Evolutionary conservation across 2,888 invertebrate genomes (phyloP).

Genomic region (Zootermopsis nevadensis): DNA sequence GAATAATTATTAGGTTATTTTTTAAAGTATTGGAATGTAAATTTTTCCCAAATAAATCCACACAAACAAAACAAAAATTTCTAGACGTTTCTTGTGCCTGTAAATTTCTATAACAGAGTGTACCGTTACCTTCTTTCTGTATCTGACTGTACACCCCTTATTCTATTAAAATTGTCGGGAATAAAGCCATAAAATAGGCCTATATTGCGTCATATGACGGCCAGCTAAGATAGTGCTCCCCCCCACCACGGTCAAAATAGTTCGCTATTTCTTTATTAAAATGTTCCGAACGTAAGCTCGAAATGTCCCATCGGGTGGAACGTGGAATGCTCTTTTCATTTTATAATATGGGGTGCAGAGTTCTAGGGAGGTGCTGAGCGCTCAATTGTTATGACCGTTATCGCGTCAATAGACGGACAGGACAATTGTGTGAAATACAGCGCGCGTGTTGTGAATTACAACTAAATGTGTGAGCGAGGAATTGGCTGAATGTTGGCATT

Average conservation of each 20-base stretch:
- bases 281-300: constrained; percentile 28
- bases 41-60: no score
- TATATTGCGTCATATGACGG: constrained; percentile 30
- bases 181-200: constrained; percentile 36
- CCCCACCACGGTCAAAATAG: constrained; percentile 28
- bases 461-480: background rate
- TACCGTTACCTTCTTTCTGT: background rate
- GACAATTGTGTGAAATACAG: constrained; percentile 39
- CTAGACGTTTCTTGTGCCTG: no score
- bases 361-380: constrained; percentile 1
- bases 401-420: constrained; percentile 34
- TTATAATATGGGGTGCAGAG: constrained; percentile 39
- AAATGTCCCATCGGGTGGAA: constrained; percentile 32
- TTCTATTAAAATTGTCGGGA: constrained; percentile 35
- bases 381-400: constrained; percentile 26
- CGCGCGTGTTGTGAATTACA: constrained; percentile 30
- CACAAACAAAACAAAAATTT: no score
- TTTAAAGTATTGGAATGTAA: no score
- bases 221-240: background rate
- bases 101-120: background rate
- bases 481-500: background rate
- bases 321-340: constrained; percentile 40
- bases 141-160: constrained; percentile 3
- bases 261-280: constrained; percentile 44
- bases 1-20: no score